phyloP scores from a whole-genome alignment of 2,797 vertebrate genomes.

The Pygocentrus nattereri region DNA sequence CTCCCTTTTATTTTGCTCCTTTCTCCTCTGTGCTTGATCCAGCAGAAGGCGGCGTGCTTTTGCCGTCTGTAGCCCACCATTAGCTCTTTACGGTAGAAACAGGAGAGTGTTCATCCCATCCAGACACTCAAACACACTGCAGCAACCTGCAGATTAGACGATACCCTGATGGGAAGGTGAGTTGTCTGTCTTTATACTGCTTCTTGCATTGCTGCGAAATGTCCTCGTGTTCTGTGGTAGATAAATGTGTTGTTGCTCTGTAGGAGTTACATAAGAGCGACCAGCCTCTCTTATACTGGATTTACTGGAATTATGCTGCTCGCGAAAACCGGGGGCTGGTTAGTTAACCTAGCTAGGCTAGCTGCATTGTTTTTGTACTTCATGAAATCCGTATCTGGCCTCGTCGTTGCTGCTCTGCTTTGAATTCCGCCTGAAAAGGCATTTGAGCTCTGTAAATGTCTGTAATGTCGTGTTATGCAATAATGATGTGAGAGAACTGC shows the following conservation, averaged over 20 bases:
- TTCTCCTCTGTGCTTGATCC: not conserved
- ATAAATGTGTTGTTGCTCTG: not conserved
- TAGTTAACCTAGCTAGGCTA: conserved; percentile 59
- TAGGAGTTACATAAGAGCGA: not conserved
- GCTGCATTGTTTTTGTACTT: not conserved
- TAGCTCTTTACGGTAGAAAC: not conserved
- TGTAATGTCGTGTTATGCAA: not conserved
- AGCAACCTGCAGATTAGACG: not conserved
- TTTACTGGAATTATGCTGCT: not conserved
- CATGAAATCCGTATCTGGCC: not conserved
- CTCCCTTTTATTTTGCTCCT: too few relatives aligned
- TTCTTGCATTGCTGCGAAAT: not conserved
- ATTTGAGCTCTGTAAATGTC: not conserved
- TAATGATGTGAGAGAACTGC: not conserved
- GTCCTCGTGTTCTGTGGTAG: not conserved
- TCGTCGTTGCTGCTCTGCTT: too few relatives aligned
- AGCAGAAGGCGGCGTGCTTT: not conserved
- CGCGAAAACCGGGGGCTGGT: conserved; percentile 52
- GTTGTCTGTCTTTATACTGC: not conserved
- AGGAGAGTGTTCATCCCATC: not conserved
- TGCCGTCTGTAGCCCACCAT: not conserved
- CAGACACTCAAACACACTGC: not conserved
- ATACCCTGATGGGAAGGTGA: not conserved
- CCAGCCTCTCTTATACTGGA: not conserved
- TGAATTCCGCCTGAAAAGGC: not conserved